Percentiles rank a stretch among this genome's conserved stretches.
These are phyloP conservation scores for Alectoris magna DNA, from an alignment of 2,797 vertebrate species.

Conservation along the genomic window DNA sequence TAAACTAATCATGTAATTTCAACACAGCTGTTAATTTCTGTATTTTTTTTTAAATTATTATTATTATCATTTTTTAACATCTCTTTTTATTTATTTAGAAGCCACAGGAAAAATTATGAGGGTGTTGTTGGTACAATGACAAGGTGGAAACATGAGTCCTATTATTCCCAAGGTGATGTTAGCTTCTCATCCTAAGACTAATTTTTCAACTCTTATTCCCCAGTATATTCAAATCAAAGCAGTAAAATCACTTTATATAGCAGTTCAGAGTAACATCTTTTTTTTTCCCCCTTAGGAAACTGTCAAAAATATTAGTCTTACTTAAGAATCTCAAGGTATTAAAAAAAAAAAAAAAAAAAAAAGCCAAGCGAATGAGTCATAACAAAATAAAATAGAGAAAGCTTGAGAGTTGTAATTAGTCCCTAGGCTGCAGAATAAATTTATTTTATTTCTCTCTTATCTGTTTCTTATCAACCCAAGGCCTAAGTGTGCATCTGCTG, in stretches of 20 bases:
- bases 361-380: neutral
- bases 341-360: rapidly evolving
- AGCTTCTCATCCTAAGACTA: neutral
- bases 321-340: neutral
- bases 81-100: neutral
- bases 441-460: neutral
- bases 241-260: neutral
- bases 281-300: neutral
- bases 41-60: neutral
- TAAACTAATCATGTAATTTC: constrained; percentile 16
- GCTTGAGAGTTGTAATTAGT: neutral
- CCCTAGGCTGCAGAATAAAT: neutral
- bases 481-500: neutral
- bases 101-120: constrained; percentile 12
- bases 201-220: neutral
- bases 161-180: constrained; percentile 7
- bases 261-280: neutral
- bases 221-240: neutral
- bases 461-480: neutral
- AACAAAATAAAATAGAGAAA: constrained; percentile 5
- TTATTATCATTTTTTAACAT: neutral
- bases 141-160: neutral
- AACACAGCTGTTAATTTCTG: neutral
- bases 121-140: neutral
- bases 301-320: neutral